These are phyloP conservation scores for Oryzias sinensis DNA, from an alignment of 2,797 vertebrate genomes.

Conservation along the genomic window DNA sequence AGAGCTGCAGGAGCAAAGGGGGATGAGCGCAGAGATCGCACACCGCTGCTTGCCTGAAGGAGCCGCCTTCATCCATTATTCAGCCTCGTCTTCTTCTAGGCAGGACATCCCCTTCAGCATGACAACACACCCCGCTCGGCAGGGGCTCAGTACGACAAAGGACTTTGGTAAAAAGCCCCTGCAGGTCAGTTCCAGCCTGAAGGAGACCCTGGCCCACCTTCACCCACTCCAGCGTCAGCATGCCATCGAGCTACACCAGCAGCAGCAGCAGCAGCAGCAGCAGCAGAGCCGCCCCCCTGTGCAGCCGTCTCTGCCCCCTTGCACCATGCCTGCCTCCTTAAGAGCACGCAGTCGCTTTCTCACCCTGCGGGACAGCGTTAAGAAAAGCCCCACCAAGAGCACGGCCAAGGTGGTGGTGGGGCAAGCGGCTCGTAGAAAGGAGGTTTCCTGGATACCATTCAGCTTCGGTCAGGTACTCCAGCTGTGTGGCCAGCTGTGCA, in stretches of 20 bases:
- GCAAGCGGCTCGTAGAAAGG: slow-evolving; percentile 39
- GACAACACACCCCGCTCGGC: slow-evolving; percentile 61
- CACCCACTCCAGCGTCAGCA: slow-evolving; percentile 64
- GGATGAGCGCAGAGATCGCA: slow-evolving; percentile 6
- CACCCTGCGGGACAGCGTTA: slow-evolving; percentile 87
- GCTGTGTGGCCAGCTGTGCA: neutral
- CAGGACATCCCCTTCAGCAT: slow-evolving; percentile 41
- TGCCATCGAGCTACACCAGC: slow-evolving; percentile 46
- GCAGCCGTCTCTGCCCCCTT: slow-evolving; percentile 49
- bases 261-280: slow-evolving; percentile 31
- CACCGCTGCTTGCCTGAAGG: neutral
- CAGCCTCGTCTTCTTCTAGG: neutral
- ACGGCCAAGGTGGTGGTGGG: slow-evolving; percentile 73
- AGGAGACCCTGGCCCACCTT: slow-evolving; percentile 52
- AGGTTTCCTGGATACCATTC: slow-evolving; percentile 70
- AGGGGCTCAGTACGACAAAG: slow-evolving; percentile 51
- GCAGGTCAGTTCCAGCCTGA: slow-evolving; percentile 29
- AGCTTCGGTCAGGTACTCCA: slow-evolving; percentile 75
- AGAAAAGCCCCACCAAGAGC: slow-evolving; percentile 88
- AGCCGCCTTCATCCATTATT: slow-evolving; percentile 9
- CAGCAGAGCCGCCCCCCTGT: slow-evolving; percentile 14
- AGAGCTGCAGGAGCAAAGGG: slow-evolving; percentile 28
- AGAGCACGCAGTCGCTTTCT: slow-evolving; percentile 80
- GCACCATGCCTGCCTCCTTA: slow-evolving; percentile 71
- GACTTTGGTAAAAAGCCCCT: slow-evolving; percentile 39